These are phyloP conservation scores for Phrynocephalus forsythii DNA, from an alignment of 2,797 vertebrate species.

Conservation along the genomic window DNA sequence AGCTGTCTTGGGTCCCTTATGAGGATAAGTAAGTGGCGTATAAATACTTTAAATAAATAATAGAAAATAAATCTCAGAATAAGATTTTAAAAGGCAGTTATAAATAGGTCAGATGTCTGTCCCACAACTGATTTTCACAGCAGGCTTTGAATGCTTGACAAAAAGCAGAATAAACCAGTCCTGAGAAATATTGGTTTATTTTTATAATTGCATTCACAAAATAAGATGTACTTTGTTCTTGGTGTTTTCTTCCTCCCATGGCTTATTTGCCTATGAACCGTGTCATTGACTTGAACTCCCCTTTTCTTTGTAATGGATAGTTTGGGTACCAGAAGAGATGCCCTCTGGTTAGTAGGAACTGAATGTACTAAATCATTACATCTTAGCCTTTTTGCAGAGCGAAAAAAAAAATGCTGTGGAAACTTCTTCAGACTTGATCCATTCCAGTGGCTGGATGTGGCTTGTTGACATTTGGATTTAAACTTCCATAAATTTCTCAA, in stretches of 20 bases:
- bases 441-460: not conserved
- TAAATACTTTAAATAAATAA: too few species aligned
- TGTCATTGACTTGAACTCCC: not conserved
- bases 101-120: too few species aligned
- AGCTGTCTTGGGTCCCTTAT: too few species aligned
- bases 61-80: too few species aligned
- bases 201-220: not conserved
- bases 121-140: too few species aligned
- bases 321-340: not conserved
- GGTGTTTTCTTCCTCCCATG: not conserved
- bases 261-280: not conserved
- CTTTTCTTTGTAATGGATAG: not conserved
- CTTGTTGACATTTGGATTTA: not conserved
- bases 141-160: not conserved
- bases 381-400: not conserved
- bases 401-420: not conserved
- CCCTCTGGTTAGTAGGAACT: not conserved
- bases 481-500: constrained; percentile 19
- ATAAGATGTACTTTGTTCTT: not conserved
- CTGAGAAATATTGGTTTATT: not conserved
- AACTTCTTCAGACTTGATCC: not conserved
- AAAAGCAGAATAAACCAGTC: not conserved
- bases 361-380: not conserved
- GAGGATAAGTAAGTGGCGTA: too few species aligned
- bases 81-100: too few species aligned